These are phyloP conservation scores for Myripristis jacobus DNA, from an alignment of 2,797 vertebrate genomes.

Conservation along the genomic window DNA sequence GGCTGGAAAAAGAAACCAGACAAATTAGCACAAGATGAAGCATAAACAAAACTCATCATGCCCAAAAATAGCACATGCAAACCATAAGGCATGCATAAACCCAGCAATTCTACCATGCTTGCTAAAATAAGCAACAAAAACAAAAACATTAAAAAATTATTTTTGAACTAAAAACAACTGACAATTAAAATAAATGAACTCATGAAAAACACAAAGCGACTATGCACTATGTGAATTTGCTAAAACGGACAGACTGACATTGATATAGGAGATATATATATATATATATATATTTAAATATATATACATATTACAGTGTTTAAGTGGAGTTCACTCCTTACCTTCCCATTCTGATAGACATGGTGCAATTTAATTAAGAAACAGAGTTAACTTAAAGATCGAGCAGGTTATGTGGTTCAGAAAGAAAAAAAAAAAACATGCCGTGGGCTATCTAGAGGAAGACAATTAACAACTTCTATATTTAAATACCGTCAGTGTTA, in stretches of 20 bases:
- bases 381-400: conserved; percentile 83
- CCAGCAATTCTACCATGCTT: conserved; percentile 44
- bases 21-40: conserved; percentile 19
- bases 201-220: conserved; percentile 52
- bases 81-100: conserved; percentile 50
- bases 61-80: conserved; percentile 59
- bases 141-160: conserved; percentile 8
- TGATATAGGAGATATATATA: conserved; percentile 53
- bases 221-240: conserved; percentile 49
- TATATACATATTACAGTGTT: conserved; percentile 61
- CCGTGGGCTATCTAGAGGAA: conserved; percentile 42
- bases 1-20: conserved; percentile 59
- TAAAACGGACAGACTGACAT: conserved; percentile 59
- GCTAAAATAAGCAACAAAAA: conserved; percentile 22
- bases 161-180: conserved; percentile 10
- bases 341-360: conserved; percentile 88
- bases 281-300: conserved; percentile 56
- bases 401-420: conserved; percentile 63
- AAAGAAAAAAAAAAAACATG: conserved; percentile 68
- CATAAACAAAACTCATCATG: conserved; percentile 37
- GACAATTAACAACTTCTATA: background rate
- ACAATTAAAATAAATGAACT: conserved; percentile 8
- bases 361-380: conserved; percentile 85
- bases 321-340: conserved; percentile 76
- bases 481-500: background rate